Base-by-base conservation (phyloP, 2,888 invertebrate species). In the Drosophila greeni region DNA sequence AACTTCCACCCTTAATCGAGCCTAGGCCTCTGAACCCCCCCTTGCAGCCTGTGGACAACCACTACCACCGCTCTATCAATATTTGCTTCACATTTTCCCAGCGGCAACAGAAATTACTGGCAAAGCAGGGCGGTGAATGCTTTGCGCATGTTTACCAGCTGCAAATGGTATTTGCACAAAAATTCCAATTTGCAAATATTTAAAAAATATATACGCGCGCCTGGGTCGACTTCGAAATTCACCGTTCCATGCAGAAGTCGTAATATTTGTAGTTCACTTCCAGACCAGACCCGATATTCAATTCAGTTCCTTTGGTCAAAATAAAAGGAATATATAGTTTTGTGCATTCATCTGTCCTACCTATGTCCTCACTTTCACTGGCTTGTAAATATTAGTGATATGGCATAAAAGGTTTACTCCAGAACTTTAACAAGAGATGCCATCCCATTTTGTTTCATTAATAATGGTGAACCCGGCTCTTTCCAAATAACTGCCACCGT, bases 131-230 rank as follows among this genome's bases (percentile, higher is more conserved):
- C 29, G 45, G 29, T 37, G 18, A 29, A 31, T 29, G 39, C 54
- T 18, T 16, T 14, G 5, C 23, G 31, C 24, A 40, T 55, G 53
- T 56, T 56, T 56, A 56, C 56, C 31, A 23, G 24, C 33, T 39
- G 36, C 60, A 59, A 60, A 60, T 60, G 60, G 60, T 59, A 60
- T 59, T 59, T 60, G 60, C 60, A 60, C 60, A 55, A 60, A 60
- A 60, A 60, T 60, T 59, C 33, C 60, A 59, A 59, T 59, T 60
- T 47, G 39, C 37, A 60, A 60, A 59, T 59, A 59, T 59, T 60
- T 58, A 12, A 5, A 18, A 57, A 26, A 36, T 20, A 42, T 39
- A 31, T 29, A 18, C 7, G 24, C 23, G 1, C 9, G 11, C 18
- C 31, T 23, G 33, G 14, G 29, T 56, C 20, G 34, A 43, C 36